A percentile compares a stretch with the other conserved stretches of the same genome.
These are phyloP conservation scores for Busseola fusca DNA, from an alignment of 2,888 invertebrate genomes.

Conservation along the genomic window DNA sequence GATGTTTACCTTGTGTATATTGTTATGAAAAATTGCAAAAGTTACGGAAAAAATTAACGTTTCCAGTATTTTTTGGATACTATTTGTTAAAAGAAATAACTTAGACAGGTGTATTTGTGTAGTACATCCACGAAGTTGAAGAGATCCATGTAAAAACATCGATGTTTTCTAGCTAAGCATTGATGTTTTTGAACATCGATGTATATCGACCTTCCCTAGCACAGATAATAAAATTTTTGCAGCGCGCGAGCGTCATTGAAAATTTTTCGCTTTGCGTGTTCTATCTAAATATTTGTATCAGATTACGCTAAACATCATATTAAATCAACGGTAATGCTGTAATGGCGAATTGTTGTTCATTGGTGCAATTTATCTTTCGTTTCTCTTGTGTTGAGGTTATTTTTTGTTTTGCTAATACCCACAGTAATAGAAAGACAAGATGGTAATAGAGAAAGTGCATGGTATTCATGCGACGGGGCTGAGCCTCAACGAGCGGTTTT, in stretches of 20 bases:
- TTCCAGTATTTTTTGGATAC: too few species aligned
- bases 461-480: slow-evolving; percentile 84
- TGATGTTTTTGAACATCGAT: too few species aligned
- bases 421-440: slow-evolving; percentile 53
- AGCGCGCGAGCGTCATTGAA: slow-evolving; percentile 57
- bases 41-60: too few species aligned
- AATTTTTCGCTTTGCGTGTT: slow-evolving; percentile 27
- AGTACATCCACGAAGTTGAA: too few species aligned
- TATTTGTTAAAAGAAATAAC: too few species aligned
- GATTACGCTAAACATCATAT: slow-evolving; percentile 47
- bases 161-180: too few species aligned
- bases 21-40: too few species aligned
- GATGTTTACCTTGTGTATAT: too few species aligned
- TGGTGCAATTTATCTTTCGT: slow-evolving; percentile 19
- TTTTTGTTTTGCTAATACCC: slow-evolving; percentile 43
- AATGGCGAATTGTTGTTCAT: slow-evolving; percentile 45
- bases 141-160: too few species aligned
- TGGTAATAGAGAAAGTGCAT: slow-evolving; percentile 81
- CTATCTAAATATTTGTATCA: slow-evolving; percentile 44
- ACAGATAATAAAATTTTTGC: slow-evolving; percentile 28
- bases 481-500: slow-evolving; percentile 78
- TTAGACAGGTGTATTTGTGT: too few species aligned
- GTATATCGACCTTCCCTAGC: too few species aligned
- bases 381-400: slow-evolving; percentile 41
- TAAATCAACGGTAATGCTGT: slow-evolving; percentile 41